These are phyloP conservation scores for Typhlomys cinereus DNA, from an alignment of 2,113 vertebrate genomes.

Conservation along the genomic window DNA sequence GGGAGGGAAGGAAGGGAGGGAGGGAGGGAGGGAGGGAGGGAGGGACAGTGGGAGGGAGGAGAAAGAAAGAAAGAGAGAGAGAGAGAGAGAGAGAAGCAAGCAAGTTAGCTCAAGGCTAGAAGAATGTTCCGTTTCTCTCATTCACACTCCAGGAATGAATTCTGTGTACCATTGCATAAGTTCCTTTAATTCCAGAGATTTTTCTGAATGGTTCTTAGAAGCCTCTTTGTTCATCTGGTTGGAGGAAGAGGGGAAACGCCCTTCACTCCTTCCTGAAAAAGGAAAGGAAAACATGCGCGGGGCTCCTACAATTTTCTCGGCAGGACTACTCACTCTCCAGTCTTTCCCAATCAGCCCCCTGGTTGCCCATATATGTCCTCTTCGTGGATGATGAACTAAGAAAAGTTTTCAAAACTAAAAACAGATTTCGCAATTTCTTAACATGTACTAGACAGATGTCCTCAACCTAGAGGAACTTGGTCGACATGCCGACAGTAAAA, in stretches of 20 bases:
- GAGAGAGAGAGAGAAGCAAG: too few relatives aligned
- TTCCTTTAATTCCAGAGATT: not conserved
- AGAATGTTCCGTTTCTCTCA: not conserved
- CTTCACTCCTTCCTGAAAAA: not conserved
- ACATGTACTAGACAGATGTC: slow-evolving; percentile 17
- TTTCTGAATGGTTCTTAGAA: slow-evolving; percentile 49
- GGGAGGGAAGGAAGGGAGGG: too few relatives aligned
- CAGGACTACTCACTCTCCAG: not conserved
- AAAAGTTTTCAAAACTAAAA: slow-evolving; percentile 26
- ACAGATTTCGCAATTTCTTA: slow-evolving; percentile 47
- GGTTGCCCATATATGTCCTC: not conserved
- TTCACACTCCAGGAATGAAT: not conserved
- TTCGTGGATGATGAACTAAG: not conserved
- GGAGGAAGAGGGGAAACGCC: not conserved
- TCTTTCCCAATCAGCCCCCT: not conserved
- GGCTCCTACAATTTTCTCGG: not conserved
- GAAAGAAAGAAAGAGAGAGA: too few relatives aligned
- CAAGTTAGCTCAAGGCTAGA: not conserved
- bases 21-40: too few relatives aligned
- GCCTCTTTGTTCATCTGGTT: not conserved
- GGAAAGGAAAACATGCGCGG: not conserved
- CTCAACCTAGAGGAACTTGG: slow-evolving; percentile 37
- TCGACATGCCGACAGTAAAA: slow-evolving; percentile 51
- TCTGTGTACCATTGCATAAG: not conserved
- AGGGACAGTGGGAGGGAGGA: too few relatives aligned